phyloP scores from a whole-genome alignment of 30 jellyfish, hydroid and myxozoan species.

The Pseudorhiza aurosa region DNA sequence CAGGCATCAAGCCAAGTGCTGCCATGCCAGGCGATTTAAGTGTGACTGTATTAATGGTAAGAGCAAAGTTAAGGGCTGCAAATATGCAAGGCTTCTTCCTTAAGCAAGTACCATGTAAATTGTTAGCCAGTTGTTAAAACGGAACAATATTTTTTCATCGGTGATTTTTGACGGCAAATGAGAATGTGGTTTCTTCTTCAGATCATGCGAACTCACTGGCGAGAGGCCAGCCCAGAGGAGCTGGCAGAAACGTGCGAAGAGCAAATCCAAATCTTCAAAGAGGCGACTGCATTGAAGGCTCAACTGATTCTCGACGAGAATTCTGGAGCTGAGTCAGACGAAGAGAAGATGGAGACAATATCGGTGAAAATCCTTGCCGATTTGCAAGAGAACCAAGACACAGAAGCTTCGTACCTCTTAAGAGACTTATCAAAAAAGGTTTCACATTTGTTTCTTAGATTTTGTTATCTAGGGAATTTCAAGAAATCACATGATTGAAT shows the following conservation, averaged over 20 bases:
- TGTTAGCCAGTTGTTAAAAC: too few relatives aligned
- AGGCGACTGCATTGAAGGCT: conserved; percentile 54
- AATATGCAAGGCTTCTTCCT: too few relatives aligned
- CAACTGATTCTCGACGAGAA: conserved; percentile 61
- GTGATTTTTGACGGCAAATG: too few relatives aligned
- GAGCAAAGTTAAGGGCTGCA: too few relatives aligned
- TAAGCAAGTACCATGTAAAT: too few relatives aligned
- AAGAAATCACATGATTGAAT: too few relatives aligned
- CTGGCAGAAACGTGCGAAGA: conserved; percentile 54
- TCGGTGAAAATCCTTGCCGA: conserved; percentile 81
- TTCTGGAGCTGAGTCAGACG: conserved; percentile 31
- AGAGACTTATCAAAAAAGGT: conserved; percentile 84
- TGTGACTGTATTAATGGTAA: too few relatives aligned
- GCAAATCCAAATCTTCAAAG: conserved; percentile 48
- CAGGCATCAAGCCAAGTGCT: too few relatives aligned
- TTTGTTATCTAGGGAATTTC: too few relatives aligned
- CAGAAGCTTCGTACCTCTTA: conserved; percentile 71
- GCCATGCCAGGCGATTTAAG: too few relatives aligned
- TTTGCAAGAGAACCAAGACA: conserved; percentile 89
- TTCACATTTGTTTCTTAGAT: too few relatives aligned
- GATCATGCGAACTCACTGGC: conserved; percentile 77
- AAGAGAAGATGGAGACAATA: conserved; percentile 26
- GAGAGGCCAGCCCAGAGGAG: conserved; percentile 64
- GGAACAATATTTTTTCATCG: too few relatives aligned
- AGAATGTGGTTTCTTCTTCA: neutral